Base-by-base conservation (phyloP, 2,113 vertebrate species). In the Xiphias gladius region DNA sequence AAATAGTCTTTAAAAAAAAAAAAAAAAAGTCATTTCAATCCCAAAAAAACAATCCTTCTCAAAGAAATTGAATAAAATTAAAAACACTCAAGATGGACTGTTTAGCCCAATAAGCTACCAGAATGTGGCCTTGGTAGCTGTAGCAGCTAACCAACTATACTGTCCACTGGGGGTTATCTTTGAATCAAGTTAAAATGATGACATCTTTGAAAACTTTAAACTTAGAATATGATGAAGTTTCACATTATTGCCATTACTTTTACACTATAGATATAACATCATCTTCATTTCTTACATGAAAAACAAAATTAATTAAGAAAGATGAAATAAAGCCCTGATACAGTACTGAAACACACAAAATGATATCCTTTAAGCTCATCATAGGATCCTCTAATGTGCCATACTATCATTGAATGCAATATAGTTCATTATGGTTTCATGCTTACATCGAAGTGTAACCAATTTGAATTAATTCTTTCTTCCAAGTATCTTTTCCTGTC, bases 391-490 rank as follows among this genome's bases (percentile, higher is more conserved):
- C 82, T 78, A 84, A 86, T 82, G 63, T 67, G 50, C 68, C 22
- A 73, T 61, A 35, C 67, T 48, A 66, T 65, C 46, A 70, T 84
- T 86, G 59, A 37, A 57, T 52, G 37, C 66, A 48, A 71, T 37
- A 52, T 12, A 61, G 37, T 67, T 86, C 70, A 86, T 89, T 85
- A 89, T 65, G 16, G 66, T 57, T 66, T 68, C 61, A 76, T 71
- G 80, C 74, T 77, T 62, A 80, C 52, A 72, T 58, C 76, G 2
- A 80, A 86, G 48, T 82, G 61, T 68, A 69, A 68, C 73, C 75
- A 81, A 80, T 92, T 88, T 88, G 41, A 67, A 73, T 55, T 54
- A 69, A 75, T 67, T 76, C 43, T 77, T 64, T 52, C 43, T 80
- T 70, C 65, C 14, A 26, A 74, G n/a, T 26, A 19, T 78, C 20